Conservation (phyloP, 2,888 invertebrate species). For the Acanthopleura granulata region DNA sequence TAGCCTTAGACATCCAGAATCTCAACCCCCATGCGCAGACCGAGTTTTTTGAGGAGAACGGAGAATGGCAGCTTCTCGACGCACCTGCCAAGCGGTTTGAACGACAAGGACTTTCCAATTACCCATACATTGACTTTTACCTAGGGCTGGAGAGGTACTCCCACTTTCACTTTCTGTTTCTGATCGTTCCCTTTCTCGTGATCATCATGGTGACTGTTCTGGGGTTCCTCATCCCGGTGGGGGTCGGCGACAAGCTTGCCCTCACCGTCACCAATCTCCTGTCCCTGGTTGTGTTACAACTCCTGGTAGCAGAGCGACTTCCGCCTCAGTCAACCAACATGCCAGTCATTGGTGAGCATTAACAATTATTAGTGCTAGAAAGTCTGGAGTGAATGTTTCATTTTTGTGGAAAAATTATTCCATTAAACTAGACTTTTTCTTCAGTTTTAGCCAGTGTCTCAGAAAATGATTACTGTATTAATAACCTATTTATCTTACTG, state of each 20-base stretch:
- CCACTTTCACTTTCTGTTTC: neutral
- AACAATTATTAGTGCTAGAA: no score
- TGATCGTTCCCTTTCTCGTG: neutral
- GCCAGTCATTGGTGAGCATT: constrained; percentile 5
- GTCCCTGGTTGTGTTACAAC: constrained; percentile 9
- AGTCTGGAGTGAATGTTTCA: no score
- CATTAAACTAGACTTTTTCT: no score
- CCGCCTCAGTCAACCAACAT: constrained; percentile 4
- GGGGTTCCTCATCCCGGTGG: constrained; percentile 12
- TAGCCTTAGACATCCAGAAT: neutral
- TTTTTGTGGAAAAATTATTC: no score
- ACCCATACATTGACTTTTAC: neutral
- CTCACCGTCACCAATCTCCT: constrained; percentile 8
- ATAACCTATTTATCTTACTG: no score
- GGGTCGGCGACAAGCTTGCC: neutral
- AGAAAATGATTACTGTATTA: no score
- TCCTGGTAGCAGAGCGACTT: constrained; percentile 10
- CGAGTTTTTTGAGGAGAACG: neutral
- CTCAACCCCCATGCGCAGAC: neutral
- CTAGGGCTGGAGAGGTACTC: neutral
- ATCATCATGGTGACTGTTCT: constrained; percentile 3
- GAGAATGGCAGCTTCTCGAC: neutral
- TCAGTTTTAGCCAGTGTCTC: no score
- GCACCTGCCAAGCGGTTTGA: neutral
- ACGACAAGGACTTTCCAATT: neutral